Conservation (phyloP, 1,140 invertebrate genomes). For the Pseudobourletiella spinata region DNA sequence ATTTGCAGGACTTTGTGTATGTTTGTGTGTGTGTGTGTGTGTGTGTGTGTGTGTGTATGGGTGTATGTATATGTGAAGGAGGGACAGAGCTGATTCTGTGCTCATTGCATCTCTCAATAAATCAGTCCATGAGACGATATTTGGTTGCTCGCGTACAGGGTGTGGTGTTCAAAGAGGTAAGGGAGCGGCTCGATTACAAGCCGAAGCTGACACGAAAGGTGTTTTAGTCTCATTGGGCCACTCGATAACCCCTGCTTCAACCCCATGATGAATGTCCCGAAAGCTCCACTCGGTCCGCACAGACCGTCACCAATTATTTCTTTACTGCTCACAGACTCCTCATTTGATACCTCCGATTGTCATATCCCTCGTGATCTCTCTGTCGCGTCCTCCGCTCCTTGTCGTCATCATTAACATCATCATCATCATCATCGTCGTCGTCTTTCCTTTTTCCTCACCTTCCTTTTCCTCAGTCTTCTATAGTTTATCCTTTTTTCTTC, state of each 20-base stretch:
- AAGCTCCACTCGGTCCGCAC: neutral
- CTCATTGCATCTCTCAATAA: conserved; percentile 25
- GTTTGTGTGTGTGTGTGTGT: no score
- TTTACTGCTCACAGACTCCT: neutral
- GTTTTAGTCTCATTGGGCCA: conserved; percentile 25
- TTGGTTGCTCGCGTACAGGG: conserved; percentile 17
- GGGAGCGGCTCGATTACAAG: conserved; percentile 32
- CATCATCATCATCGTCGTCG: no score
- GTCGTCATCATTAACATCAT: no score
- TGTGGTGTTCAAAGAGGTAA: conserved; percentile 23
- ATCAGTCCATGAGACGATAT: conserved; percentile 25
- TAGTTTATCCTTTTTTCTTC: no score
- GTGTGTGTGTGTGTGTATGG: no score
- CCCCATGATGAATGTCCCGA: conserved; percentile 21
- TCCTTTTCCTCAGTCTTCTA: no score
- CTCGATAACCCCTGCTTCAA: conserved; percentile 18
- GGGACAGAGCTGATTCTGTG: neutral
- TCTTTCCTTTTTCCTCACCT: no score
- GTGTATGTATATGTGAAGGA: no score
- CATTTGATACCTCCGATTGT: neutral
- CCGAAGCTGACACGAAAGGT: conserved; percentile 32
- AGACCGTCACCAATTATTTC: conserved; percentile 6
- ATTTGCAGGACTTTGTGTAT: neutral
- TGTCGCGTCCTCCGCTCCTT: no score
- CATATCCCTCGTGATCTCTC: neutral